These are phyloP conservation scores for Mormyrus proboscirostris DNA, from an alignment of 2,797 vertebrate genomes.

Conservation along the genomic window DNA sequence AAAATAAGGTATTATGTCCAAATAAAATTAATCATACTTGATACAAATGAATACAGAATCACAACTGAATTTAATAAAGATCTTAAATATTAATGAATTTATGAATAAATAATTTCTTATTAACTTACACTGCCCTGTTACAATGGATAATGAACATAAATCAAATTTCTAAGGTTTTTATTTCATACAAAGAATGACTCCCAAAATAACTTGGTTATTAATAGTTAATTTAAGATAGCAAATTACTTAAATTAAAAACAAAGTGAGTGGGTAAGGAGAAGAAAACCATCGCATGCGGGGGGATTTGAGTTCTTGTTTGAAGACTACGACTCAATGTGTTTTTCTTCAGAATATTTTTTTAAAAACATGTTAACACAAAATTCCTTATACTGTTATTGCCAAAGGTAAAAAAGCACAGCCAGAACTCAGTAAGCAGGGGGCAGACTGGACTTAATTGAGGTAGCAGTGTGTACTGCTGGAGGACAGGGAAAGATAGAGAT, in stretches of 20 bases:
- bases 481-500: not conserved
- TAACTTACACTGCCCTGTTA: slow-evolving; percentile 30
- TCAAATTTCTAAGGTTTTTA: slow-evolving; percentile 14
- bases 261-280: not conserved
- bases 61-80: slow-evolving; percentile 39
- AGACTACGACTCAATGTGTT: not conserved
- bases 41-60: slow-evolving; percentile 30
- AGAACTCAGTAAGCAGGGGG: not conserved
- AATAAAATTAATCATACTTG: slow-evolving; percentile 5
- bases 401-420: not conserved
- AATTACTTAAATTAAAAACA: not conserved
- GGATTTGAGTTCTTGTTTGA: not conserved
- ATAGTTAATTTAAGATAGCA: not conserved
- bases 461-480: not conserved
- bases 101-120: slow-evolving; percentile 49
- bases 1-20: slow-evolving; percentile 4
- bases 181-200: slow-evolving; percentile 8
- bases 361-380: not conserved
- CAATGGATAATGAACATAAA: slow-evolving; percentile 6
- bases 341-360: not conserved
- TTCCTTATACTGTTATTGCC: not conserved
- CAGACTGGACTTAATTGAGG: not conserved
- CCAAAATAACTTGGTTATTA: slow-evolving; percentile 15
- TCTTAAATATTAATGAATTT: slow-evolving; percentile 43
- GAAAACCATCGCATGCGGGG: not conserved